Base-by-base conservation (phyloP, 2,888 invertebrate genomes). In the Biston betularia region DNA sequence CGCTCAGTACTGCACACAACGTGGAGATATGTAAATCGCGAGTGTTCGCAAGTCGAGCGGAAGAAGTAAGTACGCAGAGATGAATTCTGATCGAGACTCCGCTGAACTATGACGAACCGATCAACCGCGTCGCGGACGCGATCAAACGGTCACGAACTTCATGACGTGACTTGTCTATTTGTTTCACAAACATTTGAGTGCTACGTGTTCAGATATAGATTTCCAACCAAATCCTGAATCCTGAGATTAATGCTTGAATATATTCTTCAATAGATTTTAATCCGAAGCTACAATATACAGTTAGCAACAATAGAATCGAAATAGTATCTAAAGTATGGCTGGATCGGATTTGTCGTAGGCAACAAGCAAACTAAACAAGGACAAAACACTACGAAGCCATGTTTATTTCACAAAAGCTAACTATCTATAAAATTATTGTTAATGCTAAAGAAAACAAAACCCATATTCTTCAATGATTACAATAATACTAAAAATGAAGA, bases 21-120 rank as follows among this genome's bases (percentile, higher is more conserved):
- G 82, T 80, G 80, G 82, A 85, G 86, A 87, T 88, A 92, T 88
- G 88, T 81, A 87, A 90, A 90, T 90, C 75, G 80, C 71, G 66
- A 77, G 38, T 38, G 90, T 89, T 90, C 75, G 80, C 71, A 65
- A 77, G 63, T 68, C 71, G 76, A 78, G 75, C 83, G 83, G 83
- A 24, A 24, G 24, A 24, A 24, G 24, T 3, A 3, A 24, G 24
- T 24, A 82, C 85, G 81, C 79, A 71, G 70, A 80, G 77, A 79
- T 79, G 79, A 81, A 87, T 85, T 81, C 82, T 78, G 73, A 82
- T 79, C 78, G 46, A 6, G 42, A 58, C 49, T 58, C 48, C 57
- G 76, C 71, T 72, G 73, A 79, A 78, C 78, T 85, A 82, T 82
- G 81, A 81, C 80, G 79, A 81, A 82, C 80, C 73, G 76, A 82